phyloP scores from a whole-genome alignment of 2,797 vertebrate species.

The Salarias fasciatus region DNA sequence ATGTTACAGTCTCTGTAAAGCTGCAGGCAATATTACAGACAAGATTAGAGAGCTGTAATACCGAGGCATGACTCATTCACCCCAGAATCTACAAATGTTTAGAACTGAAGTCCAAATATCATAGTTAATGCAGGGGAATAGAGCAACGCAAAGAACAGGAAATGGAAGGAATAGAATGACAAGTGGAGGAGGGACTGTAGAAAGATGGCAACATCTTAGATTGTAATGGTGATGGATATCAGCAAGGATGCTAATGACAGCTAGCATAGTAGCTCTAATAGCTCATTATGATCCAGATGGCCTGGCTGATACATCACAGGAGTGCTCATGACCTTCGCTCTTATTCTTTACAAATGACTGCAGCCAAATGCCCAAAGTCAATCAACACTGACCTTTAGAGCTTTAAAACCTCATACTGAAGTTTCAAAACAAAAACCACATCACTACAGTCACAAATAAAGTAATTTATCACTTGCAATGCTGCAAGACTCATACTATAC shows the following conservation, averaged over 20 bases:
- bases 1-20: conserved; percentile 52
- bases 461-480: not conserved
- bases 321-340: conserved; percentile 17
- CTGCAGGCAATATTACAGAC: conserved; percentile 40
- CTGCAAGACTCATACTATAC: not conserved
- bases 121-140: conserved; percentile 7
- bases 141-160: conserved; percentile 15
- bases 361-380: conserved; percentile 1
- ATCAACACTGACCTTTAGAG: conserved; percentile 8
- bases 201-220: conserved; percentile 27
- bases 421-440: not conserved
- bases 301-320: conserved; percentile 18
- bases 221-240: conserved; percentile 45
- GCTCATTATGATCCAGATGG: conserved; percentile 57
- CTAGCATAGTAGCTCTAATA: conserved; percentile 32
- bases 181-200: not conserved
- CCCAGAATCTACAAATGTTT: conserved; percentile 40
- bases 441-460: not conserved
- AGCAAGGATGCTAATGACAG: conserved; percentile 26
- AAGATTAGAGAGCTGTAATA: conserved; percentile 54
- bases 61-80: conserved; percentile 67
- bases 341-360: conserved; percentile 8
- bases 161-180: conserved; percentile 1
- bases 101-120: conserved; percentile 14
- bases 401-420: not conserved